These are phyloP conservation scores for Pituophis catenifer DNA, from an alignment of 2,113 vertebrate species.

Conservation along the genomic window DNA sequence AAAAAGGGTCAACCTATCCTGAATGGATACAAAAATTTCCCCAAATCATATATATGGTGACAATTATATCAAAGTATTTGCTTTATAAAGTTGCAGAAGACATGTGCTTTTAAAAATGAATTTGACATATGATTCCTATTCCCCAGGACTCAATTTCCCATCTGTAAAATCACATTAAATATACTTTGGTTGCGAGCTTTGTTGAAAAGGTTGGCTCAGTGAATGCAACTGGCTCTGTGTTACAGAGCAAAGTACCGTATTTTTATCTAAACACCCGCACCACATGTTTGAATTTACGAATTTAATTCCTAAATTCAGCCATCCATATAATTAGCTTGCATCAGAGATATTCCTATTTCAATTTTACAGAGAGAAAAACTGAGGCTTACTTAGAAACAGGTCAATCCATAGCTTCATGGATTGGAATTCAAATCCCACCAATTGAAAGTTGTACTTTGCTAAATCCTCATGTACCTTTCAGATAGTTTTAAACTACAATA, in stretches of 20 bases:
- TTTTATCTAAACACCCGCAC: neutral
- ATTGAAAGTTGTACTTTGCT: neutral
- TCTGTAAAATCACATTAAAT: constrained; percentile 19
- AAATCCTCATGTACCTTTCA: neutral
- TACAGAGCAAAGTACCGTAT: neutral
- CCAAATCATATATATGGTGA: neutral
- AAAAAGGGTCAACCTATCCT: neutral
- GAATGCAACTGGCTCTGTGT: neutral
- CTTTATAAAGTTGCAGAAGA: neutral
- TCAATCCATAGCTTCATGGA: neutral
- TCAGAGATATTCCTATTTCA: neutral
- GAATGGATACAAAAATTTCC: neutral
- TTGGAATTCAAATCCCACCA: neutral
- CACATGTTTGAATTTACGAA: neutral
- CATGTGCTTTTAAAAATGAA: neutral
- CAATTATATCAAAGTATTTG: neutral
- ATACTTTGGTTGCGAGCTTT: neutral
- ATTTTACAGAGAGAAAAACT: neutral
- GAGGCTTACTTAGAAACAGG: neutral
- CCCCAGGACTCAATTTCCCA: neutral
- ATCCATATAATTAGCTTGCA: neutral
- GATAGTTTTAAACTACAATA: neutral
- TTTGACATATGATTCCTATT: neutral
- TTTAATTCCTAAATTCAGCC: neutral
- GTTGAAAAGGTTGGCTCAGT: neutral